Conservation (phyloP, 2,797 vertebrate species). For the Lates japonicus region DNA sequence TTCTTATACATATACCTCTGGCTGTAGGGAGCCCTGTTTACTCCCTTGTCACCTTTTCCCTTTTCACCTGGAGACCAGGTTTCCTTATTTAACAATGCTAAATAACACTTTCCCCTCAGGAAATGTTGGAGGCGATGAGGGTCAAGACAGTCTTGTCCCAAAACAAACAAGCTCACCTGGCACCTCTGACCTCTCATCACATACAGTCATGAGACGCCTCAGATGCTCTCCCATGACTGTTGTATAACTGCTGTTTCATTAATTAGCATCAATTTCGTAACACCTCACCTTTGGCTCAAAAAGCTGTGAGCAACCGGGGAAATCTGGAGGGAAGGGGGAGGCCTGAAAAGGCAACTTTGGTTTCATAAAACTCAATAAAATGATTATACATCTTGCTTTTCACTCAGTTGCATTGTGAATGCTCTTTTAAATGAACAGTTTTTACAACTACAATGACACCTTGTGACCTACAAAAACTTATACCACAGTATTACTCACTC, state of each 20-base stretch:
- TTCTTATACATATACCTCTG: not conserved
- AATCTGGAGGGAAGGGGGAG: not conserved
- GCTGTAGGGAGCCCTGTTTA: not conserved
- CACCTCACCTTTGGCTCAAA: constrained; percentile 7
- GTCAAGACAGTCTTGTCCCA: constrained; percentile 44
- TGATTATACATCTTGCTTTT: not conserved
- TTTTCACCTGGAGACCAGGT: not conserved
- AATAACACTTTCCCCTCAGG: constrained; percentile 2
- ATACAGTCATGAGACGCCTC: constrained; percentile 50
- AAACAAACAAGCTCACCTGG: constrained; percentile 58
- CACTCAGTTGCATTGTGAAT: not conserved
- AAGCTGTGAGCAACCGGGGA: not conserved
- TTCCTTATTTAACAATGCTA: constrained; percentile 24
- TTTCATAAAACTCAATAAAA: constrained; percentile 18
- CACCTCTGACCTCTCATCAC: constrained; percentile 44
- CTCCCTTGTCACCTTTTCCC: too few relatives aligned
- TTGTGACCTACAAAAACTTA: not conserved
- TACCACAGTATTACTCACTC: not conserved
- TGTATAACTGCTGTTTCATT: constrained; percentile 39
- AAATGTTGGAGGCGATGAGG: not conserved
- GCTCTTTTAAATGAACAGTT: not conserved
- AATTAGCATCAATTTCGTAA: constrained; percentile 29
- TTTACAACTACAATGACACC: not conserved
- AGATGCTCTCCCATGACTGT: constrained; percentile 50
- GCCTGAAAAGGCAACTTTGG: not conserved